phyloP scores from a whole-genome alignment of 2,113 vertebrate species.

The Bujurquina vittata region DNA sequence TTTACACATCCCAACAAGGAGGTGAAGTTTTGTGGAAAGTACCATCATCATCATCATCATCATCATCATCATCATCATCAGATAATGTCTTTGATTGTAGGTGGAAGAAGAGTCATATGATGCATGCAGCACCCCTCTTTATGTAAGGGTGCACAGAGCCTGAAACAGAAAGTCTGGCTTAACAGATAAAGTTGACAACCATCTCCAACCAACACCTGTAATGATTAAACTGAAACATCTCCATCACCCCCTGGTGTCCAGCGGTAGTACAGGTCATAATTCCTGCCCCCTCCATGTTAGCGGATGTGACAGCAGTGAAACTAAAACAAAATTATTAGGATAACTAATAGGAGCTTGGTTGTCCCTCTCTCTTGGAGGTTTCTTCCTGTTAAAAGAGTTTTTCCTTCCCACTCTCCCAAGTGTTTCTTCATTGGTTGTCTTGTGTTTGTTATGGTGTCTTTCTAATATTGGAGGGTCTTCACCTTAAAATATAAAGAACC shows the following conservation, averaged over 20 bases:
- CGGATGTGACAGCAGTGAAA: no score
- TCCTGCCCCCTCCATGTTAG: no score
- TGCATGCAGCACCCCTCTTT: background rate
- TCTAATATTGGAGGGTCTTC: background rate
- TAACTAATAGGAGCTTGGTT: background rate
- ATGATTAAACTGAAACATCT: background rate
- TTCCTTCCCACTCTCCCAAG: background rate
- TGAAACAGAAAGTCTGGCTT: rapidly evolving
- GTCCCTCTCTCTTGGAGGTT: background rate
- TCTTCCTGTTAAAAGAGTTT: background rate
- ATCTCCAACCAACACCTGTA: background rate
- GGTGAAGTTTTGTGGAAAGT: no score
- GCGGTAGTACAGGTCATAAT: no score
- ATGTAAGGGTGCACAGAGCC: background rate
- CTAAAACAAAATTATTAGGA: no score
- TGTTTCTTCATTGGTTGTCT: rapidly evolving
- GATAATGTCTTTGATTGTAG: background rate
- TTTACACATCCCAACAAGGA: no score
- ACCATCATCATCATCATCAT: no score
- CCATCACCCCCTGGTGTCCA: background rate
- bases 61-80: background rate
- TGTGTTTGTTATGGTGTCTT: background rate
- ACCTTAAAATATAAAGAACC: no score
- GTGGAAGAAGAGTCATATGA: background rate
- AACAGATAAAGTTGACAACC: background rate